Percentiles rank a stretch among this genome's conserved stretches.
These are phyloP conservation scores for Rhinatrema bivittatum DNA, from an alignment of 2,797 vertebrate genomes.

Conservation along the genomic window DNA sequence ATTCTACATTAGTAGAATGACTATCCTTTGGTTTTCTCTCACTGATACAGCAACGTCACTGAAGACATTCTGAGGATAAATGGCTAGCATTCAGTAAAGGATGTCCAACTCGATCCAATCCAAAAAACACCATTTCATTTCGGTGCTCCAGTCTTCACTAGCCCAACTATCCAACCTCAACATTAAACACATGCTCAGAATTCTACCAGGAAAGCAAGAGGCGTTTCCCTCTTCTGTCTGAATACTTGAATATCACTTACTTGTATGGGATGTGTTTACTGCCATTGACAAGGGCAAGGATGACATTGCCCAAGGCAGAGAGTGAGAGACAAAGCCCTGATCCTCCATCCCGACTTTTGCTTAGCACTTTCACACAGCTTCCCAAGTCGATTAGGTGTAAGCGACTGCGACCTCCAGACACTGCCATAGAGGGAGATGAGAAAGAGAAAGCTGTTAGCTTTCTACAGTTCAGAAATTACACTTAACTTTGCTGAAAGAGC, in stretches of 20 bases:
- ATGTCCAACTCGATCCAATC: too few relatives aligned
- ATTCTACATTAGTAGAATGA: too few relatives aligned
- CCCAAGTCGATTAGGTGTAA: slow-evolving; percentile 92
- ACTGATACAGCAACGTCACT: too few relatives aligned
- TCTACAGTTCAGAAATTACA: not conserved
- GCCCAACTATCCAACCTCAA: too few relatives aligned
- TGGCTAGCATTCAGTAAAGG: too few relatives aligned
- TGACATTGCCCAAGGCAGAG: slow-evolving; percentile 81
- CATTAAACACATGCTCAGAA: too few relatives aligned
- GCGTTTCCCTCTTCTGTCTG: too few relatives aligned
- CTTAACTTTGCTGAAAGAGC: not conserved
- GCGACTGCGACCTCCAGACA: slow-evolving; percentile 81
- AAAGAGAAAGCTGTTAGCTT: slow-evolving; percentile 12
- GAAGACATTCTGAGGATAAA: too few relatives aligned
- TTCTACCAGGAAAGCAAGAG: too few relatives aligned
- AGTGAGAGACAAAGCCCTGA: slow-evolving; percentile 78
- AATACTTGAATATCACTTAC: slow-evolving; percentile 59
- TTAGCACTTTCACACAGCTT: slow-evolving; percentile 75
- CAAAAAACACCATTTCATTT: too few relatives aligned
- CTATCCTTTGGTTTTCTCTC: too few relatives aligned
- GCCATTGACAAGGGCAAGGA: slow-evolving; percentile 84
- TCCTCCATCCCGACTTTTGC: slow-evolving; percentile 72
- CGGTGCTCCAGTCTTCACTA: too few relatives aligned
- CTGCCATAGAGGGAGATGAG: slow-evolving; percentile 43
- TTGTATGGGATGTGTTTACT: slow-evolving; percentile 84